These are phyloP conservation scores for Matsumurasca onukii DNA, from an alignment of 1,140 invertebrate genomes.

Conservation along the genomic window DNA sequence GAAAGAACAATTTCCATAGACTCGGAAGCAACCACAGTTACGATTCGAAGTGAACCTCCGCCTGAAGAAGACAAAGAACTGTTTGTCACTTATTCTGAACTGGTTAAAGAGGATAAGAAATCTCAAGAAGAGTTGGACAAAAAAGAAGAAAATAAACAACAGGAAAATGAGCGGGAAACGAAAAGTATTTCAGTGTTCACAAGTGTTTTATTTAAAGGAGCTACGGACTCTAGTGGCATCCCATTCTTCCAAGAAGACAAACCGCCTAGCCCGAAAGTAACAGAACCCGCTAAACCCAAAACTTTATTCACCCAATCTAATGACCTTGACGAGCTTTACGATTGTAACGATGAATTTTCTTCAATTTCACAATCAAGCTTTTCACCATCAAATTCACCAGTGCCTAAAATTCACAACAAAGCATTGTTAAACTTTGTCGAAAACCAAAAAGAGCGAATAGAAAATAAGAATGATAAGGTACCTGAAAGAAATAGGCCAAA, in stretches of 20 bases:
- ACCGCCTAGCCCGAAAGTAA: not conserved
- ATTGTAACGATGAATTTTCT: slow-evolving; percentile 5
- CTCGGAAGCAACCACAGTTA: slow-evolving; percentile 3
- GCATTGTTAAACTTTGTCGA: slow-evolving; percentile 2
- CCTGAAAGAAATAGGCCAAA: not conserved
- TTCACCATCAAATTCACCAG: slow-evolving; percentile 8
- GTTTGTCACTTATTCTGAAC: not conserved
- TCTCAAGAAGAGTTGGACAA: not conserved
- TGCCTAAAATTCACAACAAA: slow-evolving; percentile 17
- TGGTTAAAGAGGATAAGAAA: not conserved
- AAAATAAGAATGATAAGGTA: not conserved
- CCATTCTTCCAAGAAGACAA: not conserved
- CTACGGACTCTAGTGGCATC: not conserved
- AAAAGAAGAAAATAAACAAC: not conserved
- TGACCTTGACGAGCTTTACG: slow-evolving; percentile 5
- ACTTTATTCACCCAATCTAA: not conserved
- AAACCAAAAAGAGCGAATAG: slow-evolving; percentile 10
- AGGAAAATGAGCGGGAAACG: slow-evolving; percentile 8
- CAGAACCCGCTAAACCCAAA: not conserved
- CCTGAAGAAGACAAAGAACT: slow-evolving; percentile 7
- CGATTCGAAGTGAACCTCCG: no score
- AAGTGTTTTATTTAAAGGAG: slow-evolving; percentile 9
- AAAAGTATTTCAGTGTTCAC: slow-evolving; percentile 15
- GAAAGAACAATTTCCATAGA: slow-evolving; percentile 11
- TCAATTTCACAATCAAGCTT: slow-evolving; percentile 9